These are phyloP conservation scores for Andrena hattorfiana DNA, from an alignment of 2,888 invertebrate genomes.

Conservation along the genomic window DNA sequence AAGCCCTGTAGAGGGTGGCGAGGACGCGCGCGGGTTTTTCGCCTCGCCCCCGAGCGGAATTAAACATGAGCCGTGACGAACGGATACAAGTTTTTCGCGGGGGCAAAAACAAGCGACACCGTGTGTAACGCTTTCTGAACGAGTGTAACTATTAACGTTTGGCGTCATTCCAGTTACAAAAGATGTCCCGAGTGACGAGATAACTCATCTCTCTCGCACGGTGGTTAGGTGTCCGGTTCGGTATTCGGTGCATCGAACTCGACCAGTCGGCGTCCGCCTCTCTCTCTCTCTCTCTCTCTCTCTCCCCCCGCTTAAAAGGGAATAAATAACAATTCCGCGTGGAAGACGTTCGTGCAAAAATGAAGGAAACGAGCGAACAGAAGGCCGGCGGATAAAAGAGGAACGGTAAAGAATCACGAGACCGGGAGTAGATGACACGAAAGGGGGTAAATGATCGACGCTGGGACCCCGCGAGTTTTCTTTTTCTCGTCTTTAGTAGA, in stretches of 20 bases:
- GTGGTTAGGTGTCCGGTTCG: slow-evolving; percentile 25
- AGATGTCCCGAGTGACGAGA: slow-evolving; percentile 39
- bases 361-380: background rate
- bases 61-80: background rate
- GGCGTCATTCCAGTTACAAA: slow-evolving; percentile 55
- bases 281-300: too few species aligned
- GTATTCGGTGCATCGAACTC: slow-evolving; percentile 3
- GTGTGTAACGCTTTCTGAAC: slow-evolving; percentile 36
- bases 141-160: slow-evolving; percentile 55
- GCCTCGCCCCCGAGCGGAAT: background rate
- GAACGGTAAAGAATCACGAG: slow-evolving; percentile 34
- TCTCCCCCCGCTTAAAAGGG: background rate
- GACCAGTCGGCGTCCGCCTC: background rate
- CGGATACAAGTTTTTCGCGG: slow-evolving; percentile 1
- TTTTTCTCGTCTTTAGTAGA: slow-evolving; percentile 31
- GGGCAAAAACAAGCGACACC: slow-evolving; percentile 25
- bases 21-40: background rate
- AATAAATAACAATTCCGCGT: slow-evolving; percentile 18
- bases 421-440: slow-evolving; percentile 52
- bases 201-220: slow-evolving; percentile 35
- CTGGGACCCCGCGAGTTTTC: slow-evolving; percentile 54
- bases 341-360: too few species aligned
- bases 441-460: slow-evolving; percentile 61
- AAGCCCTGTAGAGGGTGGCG: background rate
- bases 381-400: slow-evolving; percentile 12